phyloP scores from a whole-genome alignment of 2,797 vertebrate genomes.

The Myiothlypis chrysogaster region DNA sequence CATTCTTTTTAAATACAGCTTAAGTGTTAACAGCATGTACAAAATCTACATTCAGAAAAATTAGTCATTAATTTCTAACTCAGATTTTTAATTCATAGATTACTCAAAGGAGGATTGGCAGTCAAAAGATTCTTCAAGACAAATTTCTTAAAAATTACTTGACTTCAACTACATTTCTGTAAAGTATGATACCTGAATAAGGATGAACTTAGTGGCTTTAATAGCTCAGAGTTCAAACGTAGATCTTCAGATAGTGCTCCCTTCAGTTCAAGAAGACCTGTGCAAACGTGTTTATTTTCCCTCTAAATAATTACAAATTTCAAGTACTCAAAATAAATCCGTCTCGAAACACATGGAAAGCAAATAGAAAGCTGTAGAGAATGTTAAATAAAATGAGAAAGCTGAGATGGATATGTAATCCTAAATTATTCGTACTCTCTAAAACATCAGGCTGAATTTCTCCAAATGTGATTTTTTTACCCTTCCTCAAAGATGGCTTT shows the following conservation, averaged over 20 bases:
- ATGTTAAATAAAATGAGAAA: conserved; percentile 30
- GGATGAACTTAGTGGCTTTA: neutral
- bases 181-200: neutral
- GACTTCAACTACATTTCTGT: neutral
- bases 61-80: neutral
- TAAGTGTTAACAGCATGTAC: fast-evolving
- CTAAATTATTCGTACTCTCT: conserved; percentile 12
- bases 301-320: neutral
- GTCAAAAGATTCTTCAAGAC: neutral
- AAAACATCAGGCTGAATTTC: conserved; percentile 8
- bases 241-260: neutral
- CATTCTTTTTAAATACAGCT: neutral
- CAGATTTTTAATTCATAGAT: neutral
- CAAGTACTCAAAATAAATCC: neutral
- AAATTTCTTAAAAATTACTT: neutral
- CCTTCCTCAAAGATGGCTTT: conserved; percentile 40
- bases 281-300: neutral
- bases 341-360: neutral
- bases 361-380: neutral
- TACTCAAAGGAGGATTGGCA: neutral
- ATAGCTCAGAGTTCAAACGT: neutral
- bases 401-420: neutral
- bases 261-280: neutral
- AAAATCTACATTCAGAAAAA: neutral
- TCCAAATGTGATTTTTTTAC: neutral